These are phyloP conservation scores for Caenorhabditis doughertyi DNA, from an alignment of 2,888 invertebrate species.

Conservation along the genomic window DNA sequence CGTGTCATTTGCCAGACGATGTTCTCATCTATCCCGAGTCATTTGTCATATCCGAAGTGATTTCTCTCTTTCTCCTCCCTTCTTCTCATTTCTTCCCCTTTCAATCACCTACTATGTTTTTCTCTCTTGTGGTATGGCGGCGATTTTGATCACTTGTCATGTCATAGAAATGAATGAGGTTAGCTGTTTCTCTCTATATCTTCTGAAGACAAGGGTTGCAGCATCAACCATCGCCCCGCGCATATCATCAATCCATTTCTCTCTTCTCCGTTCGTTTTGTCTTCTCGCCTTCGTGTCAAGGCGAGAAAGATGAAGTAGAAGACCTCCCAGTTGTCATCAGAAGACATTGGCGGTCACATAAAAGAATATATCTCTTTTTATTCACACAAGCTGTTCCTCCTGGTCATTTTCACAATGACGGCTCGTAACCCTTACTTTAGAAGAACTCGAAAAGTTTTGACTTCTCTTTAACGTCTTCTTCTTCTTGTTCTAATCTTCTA, in stretches of 20 bases:
- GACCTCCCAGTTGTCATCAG: constrained; percentile 52
- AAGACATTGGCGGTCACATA: constrained; percentile 54
- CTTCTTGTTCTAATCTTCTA: constrained; percentile 23
- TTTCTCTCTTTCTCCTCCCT: no score
- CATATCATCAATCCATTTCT: constrained; percentile 62
- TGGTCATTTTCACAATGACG: constrained; percentile 28
- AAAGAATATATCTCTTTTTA: constrained; percentile 36
- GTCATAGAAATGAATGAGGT: constrained; percentile 63
- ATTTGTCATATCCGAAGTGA: constrained; percentile 50
- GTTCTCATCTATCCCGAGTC: constrained; percentile 2
- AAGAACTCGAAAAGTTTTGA: neutral
- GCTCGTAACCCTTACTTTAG: constrained; percentile 26
- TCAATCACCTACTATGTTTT: constrained; percentile 32
- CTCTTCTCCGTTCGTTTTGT: constrained; percentile 14
- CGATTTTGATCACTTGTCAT: constrained; percentile 56
- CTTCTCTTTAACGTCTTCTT: neutral
- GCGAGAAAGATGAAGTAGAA: neutral
- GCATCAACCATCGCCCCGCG: constrained; percentile 45
- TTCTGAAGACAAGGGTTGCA: constrained; percentile 51
- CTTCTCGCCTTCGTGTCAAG: constrained; percentile 61
- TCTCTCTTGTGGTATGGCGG: constrained; percentile 28
- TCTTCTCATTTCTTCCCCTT: neutral
- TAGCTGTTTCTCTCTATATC: constrained; percentile 28
- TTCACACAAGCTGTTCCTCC: constrained; percentile 35
- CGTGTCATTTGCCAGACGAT: neutral